phyloP scores from a whole-genome alignment of 2,113 vertebrate genomes.

The Leptocoma aspasia region DNA sequence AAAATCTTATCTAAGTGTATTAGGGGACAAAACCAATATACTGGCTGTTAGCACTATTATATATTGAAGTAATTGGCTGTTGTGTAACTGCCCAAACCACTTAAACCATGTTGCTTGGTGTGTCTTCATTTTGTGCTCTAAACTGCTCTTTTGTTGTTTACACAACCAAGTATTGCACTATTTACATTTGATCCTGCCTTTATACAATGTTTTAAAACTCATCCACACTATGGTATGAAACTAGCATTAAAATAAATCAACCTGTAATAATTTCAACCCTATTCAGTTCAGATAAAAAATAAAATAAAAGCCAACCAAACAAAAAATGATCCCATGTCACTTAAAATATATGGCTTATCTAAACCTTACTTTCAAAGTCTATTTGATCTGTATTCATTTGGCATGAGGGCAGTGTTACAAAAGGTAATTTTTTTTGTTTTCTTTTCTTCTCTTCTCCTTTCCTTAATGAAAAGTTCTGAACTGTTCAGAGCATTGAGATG shows the following conservation, averaged over 20 bases:
- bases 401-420: background rate
- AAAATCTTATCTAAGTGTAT: background rate
- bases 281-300: background rate
- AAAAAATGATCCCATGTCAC: background rate
- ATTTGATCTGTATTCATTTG: background rate
- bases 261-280: background rate
- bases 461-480: background rate
- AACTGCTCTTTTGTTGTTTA: background rate
- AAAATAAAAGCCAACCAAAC: background rate
- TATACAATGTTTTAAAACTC: background rate
- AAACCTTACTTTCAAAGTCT: background rate
- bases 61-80: background rate
- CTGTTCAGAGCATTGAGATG: background rate
- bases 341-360: background rate
- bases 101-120: background rate
- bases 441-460: background rate
- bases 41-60: background rate
- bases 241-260: background rate
- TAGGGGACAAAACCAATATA: background rate
- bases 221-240: background rate
- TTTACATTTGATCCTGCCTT: background rate
- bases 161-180: background rate
- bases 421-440: background rate
- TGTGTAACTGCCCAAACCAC: background rate
- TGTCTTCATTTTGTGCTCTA: background rate